Evolutionary conservation across 2,113 vertebrate genomes (phyloP), one percentile per base, ranked within the genome.

Genomic region (Oryzias curvinotus): DNA sequence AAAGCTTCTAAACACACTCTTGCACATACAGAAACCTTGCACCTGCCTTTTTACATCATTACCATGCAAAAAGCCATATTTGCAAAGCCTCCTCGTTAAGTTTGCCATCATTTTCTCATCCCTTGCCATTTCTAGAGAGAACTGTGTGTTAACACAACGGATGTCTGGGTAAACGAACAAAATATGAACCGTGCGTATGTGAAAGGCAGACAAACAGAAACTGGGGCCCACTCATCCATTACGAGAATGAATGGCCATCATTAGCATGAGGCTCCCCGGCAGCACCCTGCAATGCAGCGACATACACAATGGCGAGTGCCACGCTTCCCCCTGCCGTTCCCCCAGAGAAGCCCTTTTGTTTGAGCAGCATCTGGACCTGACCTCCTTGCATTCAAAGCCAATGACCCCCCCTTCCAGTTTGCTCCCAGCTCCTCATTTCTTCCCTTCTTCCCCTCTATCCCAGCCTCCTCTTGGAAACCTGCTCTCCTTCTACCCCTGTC

Each of bases 281-380:
- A 93, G 91, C 93, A 93, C 95, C 93, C 96, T 96, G 95, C 96
- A 97, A 95, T 97, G 96, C 96, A 90, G 94, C 92, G 87, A 88
- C 87, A 89, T 83, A 89, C 77, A 89, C 86, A 94, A 94, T 94
- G 94, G 88, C 90, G 47, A 92, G 91, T 91, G 93, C 94, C 96
- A 95, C 93, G 89, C 94, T 96, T 93, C 94, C 93, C 93, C 91
- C 93, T 81, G 84, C 91, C 90, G 85, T 90, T 91, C 85, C 92
- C 81, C 87, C 93, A 92, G 84, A 93, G 93, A 95, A 95, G 93
- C 92, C 91, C 94, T 93, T 95, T 96, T 96, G 95, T 97, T 93
- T 85, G 57, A 83, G 84, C 81, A 92, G 94, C 95, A 95, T 96
- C 95, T 95, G 95, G 88, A 94, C 92, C 91, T 79, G 92, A 93